These are phyloP conservation scores for Sebastes diploproa DNA, from an alignment of 2,797 vertebrate genomes.

Conservation along the genomic window DNA sequence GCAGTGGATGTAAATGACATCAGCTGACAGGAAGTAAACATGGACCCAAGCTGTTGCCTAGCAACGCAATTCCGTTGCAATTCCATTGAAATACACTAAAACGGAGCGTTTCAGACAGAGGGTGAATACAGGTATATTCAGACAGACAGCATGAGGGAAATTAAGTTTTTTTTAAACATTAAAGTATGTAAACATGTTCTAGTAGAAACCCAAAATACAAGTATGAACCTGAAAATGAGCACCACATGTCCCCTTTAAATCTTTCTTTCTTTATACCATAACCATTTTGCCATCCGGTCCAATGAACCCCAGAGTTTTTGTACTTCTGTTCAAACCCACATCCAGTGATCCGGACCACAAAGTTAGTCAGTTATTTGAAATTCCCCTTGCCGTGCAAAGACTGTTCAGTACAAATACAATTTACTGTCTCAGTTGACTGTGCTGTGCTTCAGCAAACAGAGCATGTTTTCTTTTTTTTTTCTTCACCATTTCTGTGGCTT, in stretches of 20 bases:
- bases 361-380: conserved; percentile 6
- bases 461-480: background rate
- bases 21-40: no score
- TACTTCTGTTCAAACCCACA: background rate
- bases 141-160: no score
- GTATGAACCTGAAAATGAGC: no score
- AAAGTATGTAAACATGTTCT: no score
- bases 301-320: background rate
- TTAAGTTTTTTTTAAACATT: no score
- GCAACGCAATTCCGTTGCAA: no score
- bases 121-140: no score
- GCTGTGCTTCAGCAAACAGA: background rate
- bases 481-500: background rate
- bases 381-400: conserved; percentile 10
- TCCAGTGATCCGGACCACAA: background rate
- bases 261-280: background rate
- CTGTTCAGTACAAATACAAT: background rate
- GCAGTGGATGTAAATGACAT: no score
- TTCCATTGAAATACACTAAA: no score
- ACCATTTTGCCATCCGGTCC: background rate
- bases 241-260: background rate
- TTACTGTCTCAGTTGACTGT: conserved; percentile 2
- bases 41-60: no score
- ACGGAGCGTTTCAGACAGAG: no score
- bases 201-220: no score